These are phyloP conservation scores for Drosophila kurseongensis DNA, from an alignment of 1,140 invertebrate genomes.

Conservation along the genomic window DNA sequence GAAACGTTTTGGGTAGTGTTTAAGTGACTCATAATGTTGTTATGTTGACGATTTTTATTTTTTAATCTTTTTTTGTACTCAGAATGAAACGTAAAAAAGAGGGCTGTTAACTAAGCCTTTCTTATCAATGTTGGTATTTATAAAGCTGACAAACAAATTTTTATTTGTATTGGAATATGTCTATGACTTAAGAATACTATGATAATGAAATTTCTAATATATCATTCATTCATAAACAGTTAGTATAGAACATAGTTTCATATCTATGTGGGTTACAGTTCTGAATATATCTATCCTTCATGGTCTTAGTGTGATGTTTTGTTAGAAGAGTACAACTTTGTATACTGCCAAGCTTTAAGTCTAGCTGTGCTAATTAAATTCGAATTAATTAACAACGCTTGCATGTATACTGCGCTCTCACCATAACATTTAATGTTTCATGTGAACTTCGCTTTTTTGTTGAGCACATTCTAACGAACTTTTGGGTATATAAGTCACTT, in stretches of 20 bases:
- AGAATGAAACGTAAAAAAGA: constrained; percentile 9
- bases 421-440: constrained; percentile 10
- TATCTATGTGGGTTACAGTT: constrained; percentile 5
- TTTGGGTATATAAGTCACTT: constrained; percentile 1
- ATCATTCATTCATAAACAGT: constrained; percentile 19
- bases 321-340: not conserved
- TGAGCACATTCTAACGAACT: constrained; percentile 2
- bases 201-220: too few relatives aligned
- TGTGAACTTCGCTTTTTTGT: constrained; percentile 6
- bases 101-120: not conserved
- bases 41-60: not conserved
- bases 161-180: not conserved
- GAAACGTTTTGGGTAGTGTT: not conserved
- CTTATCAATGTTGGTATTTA: constrained; percentile 11
- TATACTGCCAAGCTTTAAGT: constrained; percentile 18
- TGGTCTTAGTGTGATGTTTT: constrained; percentile 5
- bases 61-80: not conserved
- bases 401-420: not conserved
- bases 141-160: not conserved
- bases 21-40: constrained; percentile 15
- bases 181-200: too few relatives aligned
- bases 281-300: not conserved
- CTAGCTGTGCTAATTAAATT: constrained; percentile 37
- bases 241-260: not conserved
- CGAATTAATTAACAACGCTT: constrained; percentile 24